Conservation (phyloP, 2,888 invertebrate species). For the Dryocosmus kuriphilus region DNA sequence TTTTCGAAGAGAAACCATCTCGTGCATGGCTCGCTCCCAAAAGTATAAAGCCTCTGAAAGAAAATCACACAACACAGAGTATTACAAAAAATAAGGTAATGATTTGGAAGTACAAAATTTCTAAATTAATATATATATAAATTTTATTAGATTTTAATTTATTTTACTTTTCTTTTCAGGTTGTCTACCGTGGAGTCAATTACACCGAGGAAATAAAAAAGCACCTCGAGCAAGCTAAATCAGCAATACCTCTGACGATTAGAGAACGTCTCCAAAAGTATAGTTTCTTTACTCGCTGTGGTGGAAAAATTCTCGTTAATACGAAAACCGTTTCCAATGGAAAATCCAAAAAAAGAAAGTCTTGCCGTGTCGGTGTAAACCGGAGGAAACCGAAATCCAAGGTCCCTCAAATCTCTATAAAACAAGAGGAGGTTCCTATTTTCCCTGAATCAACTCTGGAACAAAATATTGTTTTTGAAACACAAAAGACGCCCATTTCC, state of each 20-base stretch:
- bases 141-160: not conserved
- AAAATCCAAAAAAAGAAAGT: not conserved
- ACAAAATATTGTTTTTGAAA: not conserved
- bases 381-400: no score
- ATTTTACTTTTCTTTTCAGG: not conserved
- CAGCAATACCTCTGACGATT: conserved; percentile 54
- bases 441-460: not conserved
- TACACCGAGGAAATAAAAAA: conserved; percentile 40
- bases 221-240: conserved; percentile 47
- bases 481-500: not conserved
- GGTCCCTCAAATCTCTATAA: not conserved
- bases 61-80: not conserved
- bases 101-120: not conserved
- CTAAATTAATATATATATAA: not conserved
- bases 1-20: conserved; percentile 76
- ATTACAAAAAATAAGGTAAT: conserved; percentile 7
- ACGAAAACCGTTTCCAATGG: not conserved
- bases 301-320: not conserved
- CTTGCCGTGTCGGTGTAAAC: not conserved
- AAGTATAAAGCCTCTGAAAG: not conserved
- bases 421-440: not conserved
- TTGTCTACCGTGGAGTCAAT: not conserved
- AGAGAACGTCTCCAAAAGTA: conserved; percentile 54
- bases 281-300: conserved; percentile 46
- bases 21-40: not conserved